Conservation (phyloP, 2,888 invertebrate species). For the Polymixis lichenea region DNA sequence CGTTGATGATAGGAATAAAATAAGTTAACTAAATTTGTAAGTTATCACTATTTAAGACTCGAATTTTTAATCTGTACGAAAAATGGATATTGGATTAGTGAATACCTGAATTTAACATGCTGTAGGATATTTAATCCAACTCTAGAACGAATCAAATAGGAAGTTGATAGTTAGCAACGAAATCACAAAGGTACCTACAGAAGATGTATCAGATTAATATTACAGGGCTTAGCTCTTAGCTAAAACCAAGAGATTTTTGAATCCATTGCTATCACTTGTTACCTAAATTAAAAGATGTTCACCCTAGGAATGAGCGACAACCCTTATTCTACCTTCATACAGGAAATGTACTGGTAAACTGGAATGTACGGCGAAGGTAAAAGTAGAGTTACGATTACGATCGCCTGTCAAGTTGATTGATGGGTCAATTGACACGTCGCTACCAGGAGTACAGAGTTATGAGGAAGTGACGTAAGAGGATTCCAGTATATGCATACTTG, state of each 20-base stretch:
- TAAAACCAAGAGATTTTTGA: no score
- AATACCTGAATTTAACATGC: no score
- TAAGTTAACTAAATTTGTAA: neutral
- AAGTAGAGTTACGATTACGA: constrained; percentile 59
- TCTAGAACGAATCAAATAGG: no score
- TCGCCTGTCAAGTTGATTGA: constrained; percentile 58
- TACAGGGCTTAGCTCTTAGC: no score
- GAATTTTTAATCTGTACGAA: no score
- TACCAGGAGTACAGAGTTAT: neutral
- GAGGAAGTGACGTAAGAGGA: constrained; percentile 40
- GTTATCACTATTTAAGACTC: no score
- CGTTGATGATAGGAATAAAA: neutral
- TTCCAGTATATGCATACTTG: neutral
- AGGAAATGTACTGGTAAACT: constrained; percentile 46
- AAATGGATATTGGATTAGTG: no score
- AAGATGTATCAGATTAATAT: no score
- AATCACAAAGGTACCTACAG: no score
- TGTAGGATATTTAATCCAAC: no score
- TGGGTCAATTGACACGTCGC: constrained; percentile 46
- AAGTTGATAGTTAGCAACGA: no score
- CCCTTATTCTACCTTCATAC: constrained; percentile 16
- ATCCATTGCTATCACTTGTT: no score
- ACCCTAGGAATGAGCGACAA: neutral
- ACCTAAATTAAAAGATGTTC: neutral
- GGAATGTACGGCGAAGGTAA: constrained; percentile 39